These are phyloP conservation scores for Forficula auricularia DNA, from an alignment of 1,140 invertebrate species.

Conservation along the genomic window DNA sequence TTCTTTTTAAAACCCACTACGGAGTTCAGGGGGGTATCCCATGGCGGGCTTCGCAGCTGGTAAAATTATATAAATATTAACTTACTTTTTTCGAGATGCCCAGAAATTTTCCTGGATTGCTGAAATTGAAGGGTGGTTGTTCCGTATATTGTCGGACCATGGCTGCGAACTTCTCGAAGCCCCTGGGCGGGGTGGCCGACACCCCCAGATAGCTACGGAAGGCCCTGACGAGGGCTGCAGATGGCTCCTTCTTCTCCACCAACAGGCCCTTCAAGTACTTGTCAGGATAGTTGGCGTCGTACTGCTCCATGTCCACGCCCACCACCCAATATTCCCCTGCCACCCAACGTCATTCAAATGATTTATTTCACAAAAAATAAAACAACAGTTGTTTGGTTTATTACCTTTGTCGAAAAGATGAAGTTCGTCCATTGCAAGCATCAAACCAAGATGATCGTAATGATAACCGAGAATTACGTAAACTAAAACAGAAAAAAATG, in stretches of 20 bases:
- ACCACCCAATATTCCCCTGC: slow-evolving; percentile 76
- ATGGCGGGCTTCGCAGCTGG: too few relatives aligned
- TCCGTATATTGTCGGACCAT: slow-evolving; percentile 63
- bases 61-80: too few relatives aligned
- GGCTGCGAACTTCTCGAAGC: slow-evolving; percentile 54
- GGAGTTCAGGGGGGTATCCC: too few relatives aligned
- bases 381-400: too few relatives aligned
- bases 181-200: slow-evolving; percentile 41
- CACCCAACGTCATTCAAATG: slow-evolving; percentile 22
- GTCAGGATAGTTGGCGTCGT: slow-evolving; percentile 51
- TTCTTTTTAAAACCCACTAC: too few relatives aligned
- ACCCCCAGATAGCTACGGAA: slow-evolving; percentile 60
- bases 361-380: slow-evolving; percentile 9
- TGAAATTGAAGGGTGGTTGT: slow-evolving; percentile 67
- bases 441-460: slow-evolving; percentile 67
- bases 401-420: slow-evolving; percentile 66
- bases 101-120: slow-evolving; percentile 50
- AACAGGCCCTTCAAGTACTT: slow-evolving; percentile 59
- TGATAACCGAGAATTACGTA: slow-evolving; percentile 81
- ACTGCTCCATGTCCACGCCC: slow-evolving; percentile 76
- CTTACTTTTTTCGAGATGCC: slow-evolving; percentile 54
- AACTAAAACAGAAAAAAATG: slow-evolving; percentile 43
- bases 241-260: slow-evolving; percentile 36
- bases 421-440: slow-evolving; percentile 63
- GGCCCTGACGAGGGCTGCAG: slow-evolving; percentile 31